Evolutionary conservation across 1,140 invertebrate genomes (phyloP), one percentile per base, ranked within the genome.

Genomic region (Oncopodura yosiiana): DNA sequence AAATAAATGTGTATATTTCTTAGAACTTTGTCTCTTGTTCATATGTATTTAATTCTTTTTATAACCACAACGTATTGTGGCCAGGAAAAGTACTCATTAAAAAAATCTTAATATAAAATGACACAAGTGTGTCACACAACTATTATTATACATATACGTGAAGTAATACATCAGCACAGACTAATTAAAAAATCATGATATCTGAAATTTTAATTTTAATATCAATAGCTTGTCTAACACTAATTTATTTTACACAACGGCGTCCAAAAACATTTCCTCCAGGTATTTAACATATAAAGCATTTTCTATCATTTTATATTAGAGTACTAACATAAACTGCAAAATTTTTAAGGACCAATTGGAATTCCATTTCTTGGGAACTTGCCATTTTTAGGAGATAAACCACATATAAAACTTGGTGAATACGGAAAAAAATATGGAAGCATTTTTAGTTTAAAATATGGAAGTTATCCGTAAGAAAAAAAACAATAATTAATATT

Each of bases 341-440:
- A 34, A 34, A 34, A 34, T 34, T 8, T 48, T 29, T 11, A 23
- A 62, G 60, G 60, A 23, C 60, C 60, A 24, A 49, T 44, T 16
- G 42, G 42, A n/a, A 44, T 51, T 6, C 60, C 60, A 3, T 16
- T 62, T n/a, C 14, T 62, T 24, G 60, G 60, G 2, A 48, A 60
- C 48, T 26, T 58, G 3, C 60, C 56, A 3, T 50, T 57, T 45
- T 24, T 61, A 30, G 30, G 45, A 2, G 5, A 14, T 21, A 11
- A 18, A 3, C 55, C 49, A 14, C 52, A 62, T 30, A 39, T 50
- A 12, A 36, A 38, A 37, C 39, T 55, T 21, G 38, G 48, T 16
- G 38, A 50, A 46, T 24, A 51, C n/a, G 52, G 30, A 27, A 49
- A 45, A 0, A 46, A 60, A 48, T 62, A 54, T 24, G 60, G 60